Conservation (phyloP, 2,113 vertebrate genomes). For the Ageneiosus marmoratus region DNA sequence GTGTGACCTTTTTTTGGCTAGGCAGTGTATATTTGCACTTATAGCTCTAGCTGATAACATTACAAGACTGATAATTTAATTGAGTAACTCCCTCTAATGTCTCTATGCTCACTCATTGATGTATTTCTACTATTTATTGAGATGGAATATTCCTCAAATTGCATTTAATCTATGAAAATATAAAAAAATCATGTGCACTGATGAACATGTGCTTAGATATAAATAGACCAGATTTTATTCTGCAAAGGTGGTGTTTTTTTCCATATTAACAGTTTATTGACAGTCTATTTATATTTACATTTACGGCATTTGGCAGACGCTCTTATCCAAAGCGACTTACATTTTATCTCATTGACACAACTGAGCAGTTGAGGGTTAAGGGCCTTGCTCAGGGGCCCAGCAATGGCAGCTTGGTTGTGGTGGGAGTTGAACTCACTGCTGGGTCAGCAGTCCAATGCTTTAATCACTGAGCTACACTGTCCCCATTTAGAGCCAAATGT, state of each 20-base stretch:
- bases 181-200: background rate
- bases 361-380: too few species aligned
- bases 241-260: background rate
- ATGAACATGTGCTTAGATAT: background rate
- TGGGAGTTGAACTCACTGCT: too few species aligned
- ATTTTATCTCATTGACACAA: too few species aligned
- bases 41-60: background rate
- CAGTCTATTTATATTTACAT: too few species aligned
- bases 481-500: background rate
- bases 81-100: too few species aligned
- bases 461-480: too few species aligned
- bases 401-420: too few species aligned
- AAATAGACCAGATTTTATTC: background rate
- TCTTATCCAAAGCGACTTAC: too few species aligned
- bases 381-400: too few species aligned
- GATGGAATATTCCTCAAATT: background rate
- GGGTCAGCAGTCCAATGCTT: too few species aligned
- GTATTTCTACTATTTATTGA: background rate
- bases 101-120: background rate
- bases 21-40: background rate
- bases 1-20: too few species aligned
- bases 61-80: background rate
- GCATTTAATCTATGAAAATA: background rate
- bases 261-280: background rate
- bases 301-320: too few species aligned